phyloP scores from a whole-genome alignment of 1,140 invertebrate species.

The Drosophila truncata region DNA sequence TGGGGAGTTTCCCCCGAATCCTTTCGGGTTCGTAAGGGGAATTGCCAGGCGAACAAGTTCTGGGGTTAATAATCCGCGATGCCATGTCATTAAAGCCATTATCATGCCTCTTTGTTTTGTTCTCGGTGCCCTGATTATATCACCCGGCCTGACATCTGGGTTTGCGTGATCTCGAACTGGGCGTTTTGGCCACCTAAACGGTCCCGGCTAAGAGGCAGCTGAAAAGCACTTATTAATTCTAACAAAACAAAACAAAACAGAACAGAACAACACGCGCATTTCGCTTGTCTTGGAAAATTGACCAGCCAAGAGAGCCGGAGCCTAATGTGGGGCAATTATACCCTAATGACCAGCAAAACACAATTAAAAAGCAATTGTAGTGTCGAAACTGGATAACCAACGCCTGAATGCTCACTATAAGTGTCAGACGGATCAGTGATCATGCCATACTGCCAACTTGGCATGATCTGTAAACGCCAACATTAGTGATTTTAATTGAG shows the following conservation, averaged over 20 bases:
- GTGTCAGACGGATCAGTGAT: constrained; percentile 42
- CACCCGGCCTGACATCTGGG: constrained; percentile 23
- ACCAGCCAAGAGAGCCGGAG: constrained; percentile 19
- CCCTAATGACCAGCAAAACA: constrained; percentile 57
- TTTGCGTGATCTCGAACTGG: constrained; percentile 32
- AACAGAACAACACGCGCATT: neutral
- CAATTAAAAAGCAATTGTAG: constrained; percentile 71
- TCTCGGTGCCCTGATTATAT: constrained; percentile 49
- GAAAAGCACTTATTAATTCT: constrained; percentile 22
- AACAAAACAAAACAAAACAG: constrained; percentile 9
- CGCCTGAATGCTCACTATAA: constrained; percentile 50
- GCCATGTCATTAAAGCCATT: constrained; percentile 34
- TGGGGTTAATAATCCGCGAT: constrained; percentile 24
- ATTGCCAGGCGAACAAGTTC: constrained; percentile 6
- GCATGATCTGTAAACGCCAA: constrained; percentile 15
- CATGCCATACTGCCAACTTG: neutral
- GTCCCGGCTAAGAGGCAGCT: constrained; percentile 4
- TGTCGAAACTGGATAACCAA: constrained; percentile 36
- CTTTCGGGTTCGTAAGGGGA: constrained; percentile 31
- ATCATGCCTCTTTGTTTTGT: constrained; percentile 17
- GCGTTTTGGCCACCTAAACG: constrained; percentile 12
- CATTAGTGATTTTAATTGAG: constrained; percentile 8
- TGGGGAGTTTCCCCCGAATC: constrained; percentile 51
- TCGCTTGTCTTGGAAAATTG: constrained; percentile 33
- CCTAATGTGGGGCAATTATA: constrained; percentile 44